A percentile compares a stretch with the other conserved stretches of the same genome.
phyloP scores from a whole-genome alignment of 2,888 invertebrate species.

The Troglohyphantes excavatus region DNA sequence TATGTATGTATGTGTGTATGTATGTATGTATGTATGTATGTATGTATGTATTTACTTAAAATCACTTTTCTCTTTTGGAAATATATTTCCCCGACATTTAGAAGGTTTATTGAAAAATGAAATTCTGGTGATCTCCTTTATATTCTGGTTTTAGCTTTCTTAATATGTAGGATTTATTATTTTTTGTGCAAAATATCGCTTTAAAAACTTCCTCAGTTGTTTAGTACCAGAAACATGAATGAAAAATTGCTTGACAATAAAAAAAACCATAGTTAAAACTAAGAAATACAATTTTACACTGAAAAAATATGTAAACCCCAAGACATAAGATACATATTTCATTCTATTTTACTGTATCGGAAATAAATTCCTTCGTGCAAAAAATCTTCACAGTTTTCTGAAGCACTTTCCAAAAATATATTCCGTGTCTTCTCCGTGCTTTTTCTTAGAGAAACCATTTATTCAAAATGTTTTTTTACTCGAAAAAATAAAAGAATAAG shows the following conservation, averaged over 20 bases:
- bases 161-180: no score
- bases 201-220: no score
- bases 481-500: not conserved
- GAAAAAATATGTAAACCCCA: not conserved
- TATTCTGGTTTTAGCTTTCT: no score
- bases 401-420: not conserved
- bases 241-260: no score
- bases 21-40: conserved; percentile 12
- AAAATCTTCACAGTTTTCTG: not conserved
- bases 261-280: no score
- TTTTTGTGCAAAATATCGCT: no score
- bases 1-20: conserved; percentile 20
- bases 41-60: not conserved
- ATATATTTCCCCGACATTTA: no score
- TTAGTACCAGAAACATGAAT: no score
- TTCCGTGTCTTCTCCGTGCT: not conserved
- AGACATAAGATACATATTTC: not conserved
- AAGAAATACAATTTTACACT: not conserved
- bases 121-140: no score
- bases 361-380: not conserved
- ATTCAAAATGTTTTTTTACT: not conserved
- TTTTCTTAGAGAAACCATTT: not conserved
- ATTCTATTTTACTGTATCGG: not conserved
- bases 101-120: no score
- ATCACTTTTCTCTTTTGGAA: no score